Conservation (phyloP, 2,888 invertebrate species). For the Mythimna albipuncta region DNA sequence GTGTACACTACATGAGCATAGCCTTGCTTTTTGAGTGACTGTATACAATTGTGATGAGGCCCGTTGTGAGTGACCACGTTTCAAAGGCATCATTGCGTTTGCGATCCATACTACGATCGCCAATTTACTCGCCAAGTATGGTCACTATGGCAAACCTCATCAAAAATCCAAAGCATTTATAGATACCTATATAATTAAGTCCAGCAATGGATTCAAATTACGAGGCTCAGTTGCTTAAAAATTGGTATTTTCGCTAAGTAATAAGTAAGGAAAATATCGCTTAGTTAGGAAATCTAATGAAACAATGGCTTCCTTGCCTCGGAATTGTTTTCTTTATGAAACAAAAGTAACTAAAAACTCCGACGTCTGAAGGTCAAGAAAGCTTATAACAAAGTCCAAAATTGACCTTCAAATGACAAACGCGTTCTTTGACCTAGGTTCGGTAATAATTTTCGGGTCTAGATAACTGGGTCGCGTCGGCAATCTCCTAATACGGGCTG, state of each 20-base stretch:
- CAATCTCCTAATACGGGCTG: constrained; percentile 69
- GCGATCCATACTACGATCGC: no score
- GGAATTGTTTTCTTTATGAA: constrained; percentile 7
- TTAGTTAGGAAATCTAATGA: not conserved
- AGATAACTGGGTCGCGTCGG: constrained; percentile 58
- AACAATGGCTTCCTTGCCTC: not conserved
- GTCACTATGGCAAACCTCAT: no score
- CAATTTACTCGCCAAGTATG: not conserved
- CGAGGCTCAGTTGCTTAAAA: no score
- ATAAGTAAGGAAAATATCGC: not conserved
- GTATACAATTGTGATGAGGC: no score
- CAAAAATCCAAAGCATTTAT: not conserved
- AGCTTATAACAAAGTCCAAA: not conserved
- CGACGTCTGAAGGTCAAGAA: constrained; percentile 15
- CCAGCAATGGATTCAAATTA: no score
- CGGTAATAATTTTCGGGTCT: constrained; percentile 53
- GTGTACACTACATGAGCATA: no score
- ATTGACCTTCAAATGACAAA: constrained; percentile 42
- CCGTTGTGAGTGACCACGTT: no score
- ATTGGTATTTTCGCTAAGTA: not conserved
- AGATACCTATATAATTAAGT: no score
- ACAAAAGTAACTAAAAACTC: constrained; percentile 1
- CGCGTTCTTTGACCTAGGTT: constrained; percentile 53
- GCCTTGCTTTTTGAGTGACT: no score
- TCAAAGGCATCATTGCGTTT: no score